Conservation (phyloP, 2,113 vertebrate species). For the Macroglossus sobrinus region DNA sequence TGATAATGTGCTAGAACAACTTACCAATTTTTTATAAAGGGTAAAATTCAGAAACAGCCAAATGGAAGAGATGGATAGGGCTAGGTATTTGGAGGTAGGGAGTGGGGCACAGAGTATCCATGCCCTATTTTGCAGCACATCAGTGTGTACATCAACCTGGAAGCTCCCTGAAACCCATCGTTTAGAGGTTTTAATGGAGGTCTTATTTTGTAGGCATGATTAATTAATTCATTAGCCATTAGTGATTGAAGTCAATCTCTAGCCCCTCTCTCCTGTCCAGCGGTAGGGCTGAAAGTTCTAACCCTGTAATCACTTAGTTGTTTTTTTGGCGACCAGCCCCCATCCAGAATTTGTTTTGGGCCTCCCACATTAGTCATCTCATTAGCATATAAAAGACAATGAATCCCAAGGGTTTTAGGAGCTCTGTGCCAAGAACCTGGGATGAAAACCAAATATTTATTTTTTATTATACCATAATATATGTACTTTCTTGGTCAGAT, state of each 20-base stretch:
- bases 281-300: neutral
- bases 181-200: neutral
- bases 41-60: neutral
- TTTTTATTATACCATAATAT: neutral
- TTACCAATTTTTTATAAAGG: neutral
- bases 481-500: neutral
- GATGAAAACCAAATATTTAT: neutral
- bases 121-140: neutral
- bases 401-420: neutral
- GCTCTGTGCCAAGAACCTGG: neutral
- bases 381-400: constrained; percentile 2
- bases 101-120: too few relatives aligned
- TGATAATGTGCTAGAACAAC: neutral
- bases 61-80: neutral
- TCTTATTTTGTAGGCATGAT: neutral
- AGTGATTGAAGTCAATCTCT: neutral
- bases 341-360: neutral
- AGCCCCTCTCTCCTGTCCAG: neutral
- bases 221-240: neutral
- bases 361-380: neutral
- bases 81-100: neutral
- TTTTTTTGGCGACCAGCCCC: neutral
- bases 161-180: neutral
- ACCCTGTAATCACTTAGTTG: neutral
- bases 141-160: neutral